Evolutionary conservation across 2,797 vertebrate species (phyloP).

Genomic region (Hephaestus fuliginosus): DNA sequence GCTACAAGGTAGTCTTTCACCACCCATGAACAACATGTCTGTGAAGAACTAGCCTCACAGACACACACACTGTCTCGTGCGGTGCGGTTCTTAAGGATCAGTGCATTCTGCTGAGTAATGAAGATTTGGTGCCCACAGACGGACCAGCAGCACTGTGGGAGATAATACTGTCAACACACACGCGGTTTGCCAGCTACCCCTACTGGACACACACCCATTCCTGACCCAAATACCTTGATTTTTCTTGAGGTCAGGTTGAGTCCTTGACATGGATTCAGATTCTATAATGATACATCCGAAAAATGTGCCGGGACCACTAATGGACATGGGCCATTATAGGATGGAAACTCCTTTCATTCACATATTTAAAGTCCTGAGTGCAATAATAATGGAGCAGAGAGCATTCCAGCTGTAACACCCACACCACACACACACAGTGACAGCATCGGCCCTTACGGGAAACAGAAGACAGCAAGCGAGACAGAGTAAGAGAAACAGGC

Average conservation of each 20-base stretch:
- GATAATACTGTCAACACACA: constrained; percentile 67
- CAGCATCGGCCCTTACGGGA: constrained; percentile 74
- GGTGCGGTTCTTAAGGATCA: constrained; percentile 60
- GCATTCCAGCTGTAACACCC: constrained; percentile 57
- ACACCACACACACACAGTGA: constrained; percentile 49
- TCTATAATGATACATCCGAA: constrained; percentile 59
- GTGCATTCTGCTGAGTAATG: constrained; percentile 74
- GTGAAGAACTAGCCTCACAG: constrained; percentile 4
- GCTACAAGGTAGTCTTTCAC: constrained; percentile 51
- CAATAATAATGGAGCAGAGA: constrained; percentile 62
- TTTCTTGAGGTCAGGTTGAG: constrained; percentile 57
- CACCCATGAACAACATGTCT: background rate
- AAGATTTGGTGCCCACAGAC: constrained; percentile 67
- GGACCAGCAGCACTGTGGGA: constrained; percentile 56
- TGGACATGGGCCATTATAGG: constrained; percentile 56
- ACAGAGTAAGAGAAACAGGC: constrained; percentile 45
- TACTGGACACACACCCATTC: constrained; percentile 48
- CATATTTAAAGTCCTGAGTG: constrained; percentile 68
- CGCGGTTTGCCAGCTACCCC: constrained; percentile 41
- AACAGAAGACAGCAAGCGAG: constrained; percentile 64
- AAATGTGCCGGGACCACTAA: constrained; percentile 65
- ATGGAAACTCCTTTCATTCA: constrained; percentile 74
- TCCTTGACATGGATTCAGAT: constrained; percentile 48
- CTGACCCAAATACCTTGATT: constrained; percentile 66
- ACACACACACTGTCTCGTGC: constrained; percentile 24